Conservation (phyloP, 2,113 vertebrate species). For the Pandion haliaetus region DNA sequence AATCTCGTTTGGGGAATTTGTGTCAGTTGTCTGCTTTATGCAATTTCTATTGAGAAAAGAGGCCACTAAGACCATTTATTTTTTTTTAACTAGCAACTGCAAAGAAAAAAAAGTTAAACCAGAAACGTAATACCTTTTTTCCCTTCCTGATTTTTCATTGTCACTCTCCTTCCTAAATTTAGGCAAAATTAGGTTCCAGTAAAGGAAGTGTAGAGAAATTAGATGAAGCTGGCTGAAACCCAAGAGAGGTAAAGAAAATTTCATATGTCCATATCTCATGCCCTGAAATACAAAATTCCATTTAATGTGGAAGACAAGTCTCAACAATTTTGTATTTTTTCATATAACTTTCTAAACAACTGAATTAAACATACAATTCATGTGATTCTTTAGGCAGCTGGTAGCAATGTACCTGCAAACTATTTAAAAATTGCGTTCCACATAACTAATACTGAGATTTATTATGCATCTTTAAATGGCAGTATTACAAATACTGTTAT, state of each 20-base stretch:
- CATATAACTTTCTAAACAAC: neutral
- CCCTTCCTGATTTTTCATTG: neutral
- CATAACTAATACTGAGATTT: neutral
- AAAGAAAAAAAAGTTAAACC: neutral
- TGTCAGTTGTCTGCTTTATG: neutral
- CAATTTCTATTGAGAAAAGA: neutral
- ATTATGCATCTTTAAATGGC: neutral
- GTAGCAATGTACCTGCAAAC: neutral
- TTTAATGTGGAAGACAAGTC: neutral
- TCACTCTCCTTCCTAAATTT: neutral
- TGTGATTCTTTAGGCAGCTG: neutral
- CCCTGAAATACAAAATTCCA: neutral
- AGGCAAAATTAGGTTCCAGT: neutral
- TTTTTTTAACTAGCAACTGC: neutral
- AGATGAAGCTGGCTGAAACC: neutral
- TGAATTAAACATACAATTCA: neutral
- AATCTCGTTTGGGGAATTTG: neutral
- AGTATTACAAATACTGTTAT: neutral
- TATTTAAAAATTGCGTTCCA: neutral
- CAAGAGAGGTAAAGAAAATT: neutral
- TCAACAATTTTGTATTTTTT: neutral
- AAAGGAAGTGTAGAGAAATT: neutral
- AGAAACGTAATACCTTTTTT: neutral
- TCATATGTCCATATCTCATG: neutral
- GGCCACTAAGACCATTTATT: neutral